Evolutionary conservation across 2,888 invertebrate genomes (phyloP).

Genomic region (Galerucella nymphaeae): DNA sequence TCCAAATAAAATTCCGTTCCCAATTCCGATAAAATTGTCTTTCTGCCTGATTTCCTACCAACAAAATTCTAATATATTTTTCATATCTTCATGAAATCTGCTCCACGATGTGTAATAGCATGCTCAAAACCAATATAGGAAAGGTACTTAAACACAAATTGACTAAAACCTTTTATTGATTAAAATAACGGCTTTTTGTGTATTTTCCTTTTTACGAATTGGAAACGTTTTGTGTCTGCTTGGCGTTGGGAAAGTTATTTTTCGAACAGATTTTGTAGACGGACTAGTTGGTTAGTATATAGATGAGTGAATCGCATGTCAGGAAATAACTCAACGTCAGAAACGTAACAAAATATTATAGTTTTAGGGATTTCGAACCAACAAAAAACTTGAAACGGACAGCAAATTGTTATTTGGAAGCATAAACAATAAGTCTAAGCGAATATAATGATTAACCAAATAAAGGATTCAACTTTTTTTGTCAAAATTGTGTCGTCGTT

Average conservation of each 20-base stretch:
- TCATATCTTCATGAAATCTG: too few relatives aligned
- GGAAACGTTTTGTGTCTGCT: conserved; percentile 8
- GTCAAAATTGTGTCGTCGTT: too few relatives aligned
- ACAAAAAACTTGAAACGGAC: too few relatives aligned
- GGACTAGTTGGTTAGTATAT: conserved; percentile 34
- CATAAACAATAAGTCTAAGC: too few relatives aligned
- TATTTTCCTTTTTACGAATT: conserved; percentile 9
- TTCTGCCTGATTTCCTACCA: too few relatives aligned
- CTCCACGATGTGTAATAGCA: conserved; percentile 6
- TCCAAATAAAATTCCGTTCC: neutral
- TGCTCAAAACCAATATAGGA: conserved; percentile 8
- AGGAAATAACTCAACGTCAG: conserved; percentile 30
- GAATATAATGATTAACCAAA: too few relatives aligned
- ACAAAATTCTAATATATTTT: too few relatives aligned
- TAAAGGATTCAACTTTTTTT: too few relatives aligned
- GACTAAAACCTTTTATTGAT: conserved; percentile 20
- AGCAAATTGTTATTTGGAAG: too few relatives aligned
- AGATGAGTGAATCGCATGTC: conserved; percentile 44
- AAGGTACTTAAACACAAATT: conserved; percentile 20
- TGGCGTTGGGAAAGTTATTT: conserved; percentile 14
- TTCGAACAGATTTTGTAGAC: conserved; percentile 26
- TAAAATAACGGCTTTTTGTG: conserved; percentile 14
- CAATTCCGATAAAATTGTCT: neutral
- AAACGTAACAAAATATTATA: neutral
- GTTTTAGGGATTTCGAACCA: neutral